Conservation (phyloP, 1,140 invertebrate species). For the Holcopasites calliopsidis region DNA sequence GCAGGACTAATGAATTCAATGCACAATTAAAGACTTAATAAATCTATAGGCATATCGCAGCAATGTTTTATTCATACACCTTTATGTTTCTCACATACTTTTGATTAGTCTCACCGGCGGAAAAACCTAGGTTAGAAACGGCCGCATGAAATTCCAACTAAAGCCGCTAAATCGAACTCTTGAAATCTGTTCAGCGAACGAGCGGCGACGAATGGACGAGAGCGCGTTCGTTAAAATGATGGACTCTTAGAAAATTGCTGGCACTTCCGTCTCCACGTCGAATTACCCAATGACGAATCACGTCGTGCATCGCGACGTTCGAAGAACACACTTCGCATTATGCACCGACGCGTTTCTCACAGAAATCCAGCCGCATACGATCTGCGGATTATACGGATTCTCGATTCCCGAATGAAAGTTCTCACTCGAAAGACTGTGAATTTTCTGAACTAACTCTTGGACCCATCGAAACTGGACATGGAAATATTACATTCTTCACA, state of each 20-base stretch:
- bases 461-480: neutral
- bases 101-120: no score
- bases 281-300: conserved; percentile 43
- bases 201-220: conserved; percentile 10
- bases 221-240: conserved; percentile 33
- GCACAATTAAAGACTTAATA: conserved; percentile 39
- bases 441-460: neutral
- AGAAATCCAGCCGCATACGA: conserved; percentile 53
- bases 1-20: conserved; percentile 36
- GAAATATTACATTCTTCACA: no score
- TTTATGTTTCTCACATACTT: neutral
- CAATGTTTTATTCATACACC: conserved; percentile 37
- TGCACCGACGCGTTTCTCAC: conserved; percentile 66
- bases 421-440: neutral
- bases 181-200: neutral
- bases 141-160: neutral
- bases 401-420: conserved; percentile 14
- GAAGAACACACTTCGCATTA: conserved; percentile 64
- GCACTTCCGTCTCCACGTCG: conserved; percentile 42
- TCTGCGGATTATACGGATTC: conserved; percentile 60
- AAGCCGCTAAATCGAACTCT: neutral
- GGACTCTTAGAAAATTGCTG: conserved; percentile 42
- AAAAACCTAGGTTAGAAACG: no score
- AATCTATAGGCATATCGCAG: neutral
- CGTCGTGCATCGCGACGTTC: conserved; percentile 55